Evolutionary conservation across 92 coral and sea anemone genomes (phyloP).

Genomic region (Chrysogorgia sp.): DNA sequence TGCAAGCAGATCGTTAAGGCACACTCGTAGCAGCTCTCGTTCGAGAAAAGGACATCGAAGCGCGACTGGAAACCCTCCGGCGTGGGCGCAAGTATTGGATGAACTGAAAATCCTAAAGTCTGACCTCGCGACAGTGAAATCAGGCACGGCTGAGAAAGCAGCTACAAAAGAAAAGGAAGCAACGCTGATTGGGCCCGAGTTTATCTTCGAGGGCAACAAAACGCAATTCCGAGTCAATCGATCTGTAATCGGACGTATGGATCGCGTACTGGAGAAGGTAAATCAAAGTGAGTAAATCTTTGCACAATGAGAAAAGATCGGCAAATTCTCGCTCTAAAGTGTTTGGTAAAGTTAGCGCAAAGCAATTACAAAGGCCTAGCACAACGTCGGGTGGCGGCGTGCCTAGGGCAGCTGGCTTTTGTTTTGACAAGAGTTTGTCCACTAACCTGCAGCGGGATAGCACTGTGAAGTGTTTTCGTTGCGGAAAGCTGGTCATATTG

Average conservation of each 20-base stretch:
- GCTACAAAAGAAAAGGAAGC: too few relatives aligned
- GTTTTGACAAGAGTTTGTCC: not conserved
- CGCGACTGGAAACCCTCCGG: constrained; percentile 26
- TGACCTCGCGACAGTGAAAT: constrained; percentile 33
- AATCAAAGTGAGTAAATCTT: constrained; percentile 53
- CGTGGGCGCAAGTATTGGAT: constrained; percentile 34
- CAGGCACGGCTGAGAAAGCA: constrained; percentile 34
- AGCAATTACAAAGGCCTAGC: not conserved
- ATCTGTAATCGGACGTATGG: constrained; percentile 35
- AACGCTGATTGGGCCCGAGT: constrained; percentile 29
- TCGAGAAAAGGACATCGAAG: too few relatives aligned
- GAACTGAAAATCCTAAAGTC: constrained; percentile 45
- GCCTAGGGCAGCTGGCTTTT: constrained; percentile 4
- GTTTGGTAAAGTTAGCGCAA: not conserved
- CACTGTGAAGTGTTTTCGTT: constrained; percentile 63
- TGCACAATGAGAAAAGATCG: constrained; percentile 53
- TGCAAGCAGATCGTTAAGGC: too few relatives aligned
- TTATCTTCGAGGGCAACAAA: constrained; percentile 30
- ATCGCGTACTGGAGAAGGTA: constrained; percentile 36
- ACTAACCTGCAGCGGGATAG: not conserved
- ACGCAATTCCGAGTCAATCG: constrained; percentile 48
- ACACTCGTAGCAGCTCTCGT: too few relatives aligned
- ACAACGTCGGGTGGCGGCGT: constrained; percentile 4
- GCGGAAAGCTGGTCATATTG: constrained; percentile 58
- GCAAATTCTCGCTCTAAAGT: constrained; percentile 11